Base-by-base conservation (phyloP, 2,888 invertebrate genomes). In the Sesia bembeciformis region DNA sequence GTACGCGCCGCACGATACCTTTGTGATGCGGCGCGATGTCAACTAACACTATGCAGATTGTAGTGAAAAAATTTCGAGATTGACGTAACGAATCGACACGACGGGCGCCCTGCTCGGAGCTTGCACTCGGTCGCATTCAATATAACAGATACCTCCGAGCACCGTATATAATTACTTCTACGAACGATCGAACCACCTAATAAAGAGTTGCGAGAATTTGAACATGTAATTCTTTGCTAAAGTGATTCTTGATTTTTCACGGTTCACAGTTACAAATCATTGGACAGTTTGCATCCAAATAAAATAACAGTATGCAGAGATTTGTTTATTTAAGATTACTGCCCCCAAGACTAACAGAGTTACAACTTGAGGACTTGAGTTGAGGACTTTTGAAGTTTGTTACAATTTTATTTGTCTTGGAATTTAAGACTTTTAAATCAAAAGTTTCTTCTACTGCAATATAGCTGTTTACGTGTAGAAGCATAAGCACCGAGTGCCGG, bases 161-260 rank as follows among this genome's bases (percentile, higher is more conserved):
- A 86, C 85, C 88, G 86, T 87, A 76, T 65, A 86, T 84, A 88
- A 89, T 89, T 79, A 82, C 67, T 86, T 87, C 85, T 78, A 77
- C 79, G 84, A 85, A 87, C 66, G 63, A 72, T 72, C 39, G 23
- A 68, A 79, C 78, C 77, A 68, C 70, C 77, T 76, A 76, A 81
- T 58, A 81, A 87, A 83, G 79, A 84, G 82, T 81, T 82, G 72
- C 76, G 64, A 76, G 78, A 80, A 81, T 70, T 70, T 70, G 65
- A 67, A 74, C 72, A 72, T 73, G 67, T 70, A 70, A 64, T 61
- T 50, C 23, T 40, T 8, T 40, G 40, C 49, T 49, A 50, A 61
- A 60, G 64, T 67, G 56, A 68, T 72, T 67, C 70, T 70, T 67
- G 68, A 73, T 75, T 77, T 71, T 65, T 68, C 70, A 75, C 68